These are phyloP conservation scores for Halcyon malimbica DNA, from an alignment of 2,113 vertebrate species.

Conservation along the genomic window DNA sequence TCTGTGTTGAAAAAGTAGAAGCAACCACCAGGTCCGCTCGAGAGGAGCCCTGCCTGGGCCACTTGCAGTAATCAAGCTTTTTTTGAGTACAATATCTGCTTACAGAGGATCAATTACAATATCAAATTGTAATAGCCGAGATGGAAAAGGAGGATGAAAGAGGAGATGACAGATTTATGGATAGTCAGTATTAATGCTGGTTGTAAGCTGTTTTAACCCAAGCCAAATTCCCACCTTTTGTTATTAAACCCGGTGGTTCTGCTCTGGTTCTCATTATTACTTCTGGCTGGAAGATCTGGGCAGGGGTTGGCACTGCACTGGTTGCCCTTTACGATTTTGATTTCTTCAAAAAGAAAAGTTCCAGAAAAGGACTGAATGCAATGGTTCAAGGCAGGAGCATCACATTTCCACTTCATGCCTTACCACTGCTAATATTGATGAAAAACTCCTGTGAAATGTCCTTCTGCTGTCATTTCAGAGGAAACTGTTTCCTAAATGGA, in stretches of 20 bases:
- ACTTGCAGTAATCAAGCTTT: not conserved
- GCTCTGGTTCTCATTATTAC: not conserved
- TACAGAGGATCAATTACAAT: not conserved
- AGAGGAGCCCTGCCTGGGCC: not conserved
- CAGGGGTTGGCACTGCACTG: not conserved
- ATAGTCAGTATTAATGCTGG: not conserved
- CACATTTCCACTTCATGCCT: not conserved
- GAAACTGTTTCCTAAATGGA: not conserved
- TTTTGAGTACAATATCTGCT: not conserved
- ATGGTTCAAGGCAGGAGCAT: not conserved
- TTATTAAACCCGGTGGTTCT: not conserved
- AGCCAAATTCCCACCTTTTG: not conserved
- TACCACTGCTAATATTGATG: not conserved
- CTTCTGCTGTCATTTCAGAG: not conserved
- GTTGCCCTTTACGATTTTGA: not conserved
- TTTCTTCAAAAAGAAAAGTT: not conserved
- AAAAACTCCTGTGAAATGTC: not conserved
- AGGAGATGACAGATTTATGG: not conserved
- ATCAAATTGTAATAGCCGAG: not conserved
- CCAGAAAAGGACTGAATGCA: not conserved
- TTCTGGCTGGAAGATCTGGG: not conserved
- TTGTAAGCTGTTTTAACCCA: not conserved
- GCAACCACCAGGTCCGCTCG: rapidly evolving
- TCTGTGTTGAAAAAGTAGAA: not conserved
- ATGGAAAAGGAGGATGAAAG: not conserved